These are phyloP conservation scores for Agonopterix heracliana DNA, from an alignment of 2,888 invertebrate species.

Conservation along the genomic window DNA sequence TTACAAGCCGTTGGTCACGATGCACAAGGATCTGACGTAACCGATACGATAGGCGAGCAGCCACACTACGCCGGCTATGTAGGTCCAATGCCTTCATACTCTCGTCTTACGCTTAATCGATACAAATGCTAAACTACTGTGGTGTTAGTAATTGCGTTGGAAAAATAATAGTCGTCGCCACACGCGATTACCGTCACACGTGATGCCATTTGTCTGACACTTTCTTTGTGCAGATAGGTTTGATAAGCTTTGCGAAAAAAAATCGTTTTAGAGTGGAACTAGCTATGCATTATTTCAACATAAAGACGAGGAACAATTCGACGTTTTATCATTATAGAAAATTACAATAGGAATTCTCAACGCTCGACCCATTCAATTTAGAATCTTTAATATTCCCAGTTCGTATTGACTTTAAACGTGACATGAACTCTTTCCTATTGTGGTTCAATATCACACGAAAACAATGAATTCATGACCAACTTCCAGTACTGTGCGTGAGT, in stretches of 20 bases:
- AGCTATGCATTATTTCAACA: too few relatives aligned
- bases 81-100: conserved; percentile 35
- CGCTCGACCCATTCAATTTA: conserved; percentile 56
- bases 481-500: conserved; percentile 51
- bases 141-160: conserved; percentile 17
- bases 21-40: conserved; percentile 46
- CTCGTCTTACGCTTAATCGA: conserved; percentile 30
- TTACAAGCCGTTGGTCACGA: conserved; percentile 13
- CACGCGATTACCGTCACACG: conserved; percentile 5
- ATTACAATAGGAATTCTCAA: conserved; percentile 47
- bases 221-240: too few relatives aligned
- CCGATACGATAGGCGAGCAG: conserved; percentile 31
- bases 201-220: not conserved
- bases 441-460: conserved; percentile 68
- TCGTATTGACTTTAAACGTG: conserved; percentile 58
- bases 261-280: too few relatives aligned
- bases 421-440: conserved; percentile 68
- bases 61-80: conserved; percentile 38
- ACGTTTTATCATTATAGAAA: not conserved
- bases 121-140: conserved; percentile 18
- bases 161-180: conserved; percentile 4
- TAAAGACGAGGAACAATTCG: too few relatives aligned
- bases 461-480: conserved; percentile 71
- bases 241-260: too few relatives aligned
- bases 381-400: conserved; percentile 56